phyloP scores from a whole-genome alignment of 2,888 invertebrate species.

The Chrysopilus asiliformis region DNA sequence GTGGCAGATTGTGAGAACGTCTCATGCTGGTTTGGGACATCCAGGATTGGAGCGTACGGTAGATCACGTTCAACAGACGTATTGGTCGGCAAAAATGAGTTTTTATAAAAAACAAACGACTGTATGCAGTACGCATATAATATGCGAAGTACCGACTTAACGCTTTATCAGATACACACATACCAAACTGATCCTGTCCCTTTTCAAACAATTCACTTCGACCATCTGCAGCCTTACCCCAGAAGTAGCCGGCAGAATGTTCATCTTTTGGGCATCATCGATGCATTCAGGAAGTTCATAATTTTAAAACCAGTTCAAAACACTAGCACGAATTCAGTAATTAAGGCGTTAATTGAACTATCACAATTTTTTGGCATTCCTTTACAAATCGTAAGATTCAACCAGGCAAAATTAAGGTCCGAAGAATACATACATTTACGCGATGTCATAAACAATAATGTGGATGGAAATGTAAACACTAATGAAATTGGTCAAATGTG shows the following conservation, averaged over 20 bases:
- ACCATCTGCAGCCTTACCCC: constrained; percentile 24
- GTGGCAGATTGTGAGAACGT: constrained; percentile 6
- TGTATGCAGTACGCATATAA: constrained; percentile 13
- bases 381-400: no score
- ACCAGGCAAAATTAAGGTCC: no score
- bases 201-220: constrained; percentile 24
- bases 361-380: background rate
- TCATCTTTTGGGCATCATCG: background rate
- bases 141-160: constrained; percentile 8
- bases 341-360: constrained; percentile 3
- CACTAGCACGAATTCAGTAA: constrained; percentile 7
- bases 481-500: constrained; percentile 1
- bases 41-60: background rate
- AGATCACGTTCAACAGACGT: background rate
- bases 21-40: background rate
- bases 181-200: constrained; percentile 10
- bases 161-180: constrained; percentile 8
- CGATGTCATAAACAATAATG: constrained; percentile 1
- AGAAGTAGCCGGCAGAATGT: constrained; percentile 12
- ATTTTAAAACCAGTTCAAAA: background rate
- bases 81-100: constrained; percentile 4
- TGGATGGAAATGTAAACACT: constrained; percentile 1
- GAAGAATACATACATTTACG: constrained; percentile 6
- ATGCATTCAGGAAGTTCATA: no score
- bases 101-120: constrained; percentile 9